Evolutionary conservation across 2,888 invertebrate genomes (phyloP), one percentile per base, ranked within the genome.

Genomic region (Lycaena phlaeas): DNA sequence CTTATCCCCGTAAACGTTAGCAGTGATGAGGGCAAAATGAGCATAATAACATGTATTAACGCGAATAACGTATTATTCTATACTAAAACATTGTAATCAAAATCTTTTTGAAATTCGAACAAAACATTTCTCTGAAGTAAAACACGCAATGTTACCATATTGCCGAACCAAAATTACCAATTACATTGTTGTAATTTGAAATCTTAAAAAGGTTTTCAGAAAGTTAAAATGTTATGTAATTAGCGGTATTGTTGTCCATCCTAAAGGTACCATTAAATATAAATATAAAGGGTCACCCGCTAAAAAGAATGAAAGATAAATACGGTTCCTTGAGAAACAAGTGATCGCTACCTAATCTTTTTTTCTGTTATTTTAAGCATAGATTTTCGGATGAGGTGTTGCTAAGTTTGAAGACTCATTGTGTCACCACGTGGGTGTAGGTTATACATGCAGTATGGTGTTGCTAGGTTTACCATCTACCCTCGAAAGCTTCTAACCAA

Each of bases 131-230:
- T 34, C 34, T 34, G 34, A 34, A 34, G 18, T 12, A 12, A 5
- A 34, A 22, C 34, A 34, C 34, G 34, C 34, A 34, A 34, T 7
- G 31, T 31, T 31, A 11, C 31, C 31, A 31, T 31, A 31, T 31
- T 31, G 34, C 22, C 18, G 11, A 22, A 7, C 12, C 22, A 34
- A 22, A 18, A 18, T 34, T 34, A 34, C 34, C 22, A 18, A 34
- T 22, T 17, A 34, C 34, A 34, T 18, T 34, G 22, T 9, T 12
- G n/a, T n/a, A n/a, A 7, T 18, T 22, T 2, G 6, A 31, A 3
- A 18, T 34, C 9, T 22, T 34, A 22, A 34, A 30, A 34, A 11
- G n/a, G 9, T 18, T 30, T 34, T 34, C 11, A 4, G 22, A 18
- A 34, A 22, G 12, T 17, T 11, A 18, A 34, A 22, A 22, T 5